Percentiles rank a stretch among this genome's conserved stretches.
Evolutionary conservation across 2,888 invertebrate species (phyloP).

Genomic region (Branchipolynoe longqiensis): DNA sequence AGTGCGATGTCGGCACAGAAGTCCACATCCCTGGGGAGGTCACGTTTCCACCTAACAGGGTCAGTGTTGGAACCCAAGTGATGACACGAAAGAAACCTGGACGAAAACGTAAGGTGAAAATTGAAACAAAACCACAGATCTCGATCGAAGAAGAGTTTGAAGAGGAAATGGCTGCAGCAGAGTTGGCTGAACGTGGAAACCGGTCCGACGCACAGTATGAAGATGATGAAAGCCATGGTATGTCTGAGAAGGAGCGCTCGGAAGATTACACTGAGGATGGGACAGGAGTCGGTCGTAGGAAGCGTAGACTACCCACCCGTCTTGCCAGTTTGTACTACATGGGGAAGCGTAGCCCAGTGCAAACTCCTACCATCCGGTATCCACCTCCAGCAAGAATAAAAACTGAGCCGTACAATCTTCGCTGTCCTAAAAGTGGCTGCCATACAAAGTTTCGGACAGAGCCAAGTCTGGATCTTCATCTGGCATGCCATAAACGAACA

Average conservation of each 20-base stretch:
- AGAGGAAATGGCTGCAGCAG: not conserved
- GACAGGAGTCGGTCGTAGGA: conserved; percentile 45
- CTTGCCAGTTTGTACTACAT: conserved; percentile 55
- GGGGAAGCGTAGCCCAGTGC: conserved; percentile 20
- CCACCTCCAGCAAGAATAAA: not conserved
- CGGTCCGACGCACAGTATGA: not conserved
- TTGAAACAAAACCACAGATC: conserved; percentile 60
- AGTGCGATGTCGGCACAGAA: not conserved
- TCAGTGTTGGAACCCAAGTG: conserved; percentile 77
- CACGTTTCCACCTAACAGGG: conserved; percentile 51
- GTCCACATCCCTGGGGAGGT: not conserved
- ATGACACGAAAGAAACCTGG: conserved; percentile 69
- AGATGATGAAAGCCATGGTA: not conserved
- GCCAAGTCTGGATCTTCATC: conserved; percentile 86
- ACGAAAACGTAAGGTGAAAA: conserved; percentile 68
- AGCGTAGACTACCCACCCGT: conserved; percentile 52
- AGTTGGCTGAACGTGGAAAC: not conserved
- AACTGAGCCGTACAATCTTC: not conserved
- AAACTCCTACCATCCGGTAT: not conserved
- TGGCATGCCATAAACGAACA: conserved; percentile 84
- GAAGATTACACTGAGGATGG: conserved; percentile 12
- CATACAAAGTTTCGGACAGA: conserved; percentile 83
- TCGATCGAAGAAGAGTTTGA: conserved; percentile 61
- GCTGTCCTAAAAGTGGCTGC: conserved; percentile 58
- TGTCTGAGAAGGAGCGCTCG: not conserved